Base-by-base conservation (phyloP, 2,888 invertebrate species). In the Bruchidius siliquastri region DNA sequence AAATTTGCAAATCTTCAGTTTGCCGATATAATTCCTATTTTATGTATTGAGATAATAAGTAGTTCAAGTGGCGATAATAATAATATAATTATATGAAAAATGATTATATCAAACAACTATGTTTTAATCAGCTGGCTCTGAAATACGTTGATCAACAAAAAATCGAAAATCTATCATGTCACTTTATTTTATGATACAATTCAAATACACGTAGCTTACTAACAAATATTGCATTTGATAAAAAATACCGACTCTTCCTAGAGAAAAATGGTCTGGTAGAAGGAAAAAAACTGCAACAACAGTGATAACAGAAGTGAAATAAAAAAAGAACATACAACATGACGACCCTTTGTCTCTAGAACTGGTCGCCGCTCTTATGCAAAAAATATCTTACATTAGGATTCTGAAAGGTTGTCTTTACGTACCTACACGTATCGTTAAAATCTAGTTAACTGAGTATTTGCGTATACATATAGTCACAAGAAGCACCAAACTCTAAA, bases 401-500 rank as follows among this genome's bases (percentile, higher is more conserved):
- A 49, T 49, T 49, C 49, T 49, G 13, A 49, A 49, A 49, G 49
- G 49, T 49, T 49, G 49, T 49, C 49, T 49, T 49, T 49, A 49
- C 49, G 49, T 49, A 49, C 8, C 22, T 68, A 68, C 22, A 68
- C 68, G 21, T 68, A 67, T 6, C 26, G 1, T 70, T 73, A 75
- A 70, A 66, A 70, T 74, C 74, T 74, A 76, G 49, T 72, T 77
- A 77, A 83, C 84, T 84, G 85, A 85, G 84, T 85, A 85, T 81
- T 83, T 83, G 85, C 85, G 85, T 86, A 85, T 86, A 86, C 85
- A 84, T 83, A 81, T 83, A 84, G 84, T 85, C 84, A 85, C 85
- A 85, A 84, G 84, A 86, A 86, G 86, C 86, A 78, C 77, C 79
- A 76, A 79, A 79, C 81, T 79, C 78, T 79, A 78, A 72, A 77